phyloP scores from a whole-genome alignment of 2,888 invertebrate species.

The Teleogryllus oceanicus region DNA sequence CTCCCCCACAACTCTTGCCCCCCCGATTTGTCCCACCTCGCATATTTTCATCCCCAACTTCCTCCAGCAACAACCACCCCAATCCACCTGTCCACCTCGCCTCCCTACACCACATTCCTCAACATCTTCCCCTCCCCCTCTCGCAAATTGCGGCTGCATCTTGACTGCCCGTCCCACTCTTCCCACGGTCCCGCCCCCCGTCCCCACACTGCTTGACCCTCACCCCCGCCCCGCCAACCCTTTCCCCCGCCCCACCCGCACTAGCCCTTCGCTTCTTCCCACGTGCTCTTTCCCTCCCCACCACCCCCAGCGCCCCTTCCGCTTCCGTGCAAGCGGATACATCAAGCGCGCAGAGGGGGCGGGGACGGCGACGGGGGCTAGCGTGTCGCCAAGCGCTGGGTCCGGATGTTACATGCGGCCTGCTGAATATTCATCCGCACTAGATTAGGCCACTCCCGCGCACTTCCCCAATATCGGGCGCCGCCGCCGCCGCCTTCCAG shows the following conservation, averaged over 20 bases:
- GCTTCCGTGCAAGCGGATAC: constrained; percentile 18
- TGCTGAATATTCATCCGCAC: constrained; percentile 18
- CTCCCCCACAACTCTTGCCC: too few relatives aligned
- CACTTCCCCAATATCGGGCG: constrained; percentile 18
- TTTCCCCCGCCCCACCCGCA: neutral
- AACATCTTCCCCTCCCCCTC: neutral
- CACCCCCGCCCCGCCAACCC: neutral
- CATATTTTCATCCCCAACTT: too few relatives aligned
- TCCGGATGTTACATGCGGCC: constrained; percentile 3
- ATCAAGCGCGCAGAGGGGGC: neutral
- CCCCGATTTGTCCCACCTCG: too few relatives aligned
- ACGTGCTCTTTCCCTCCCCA: neutral
- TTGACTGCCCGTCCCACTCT: neutral
- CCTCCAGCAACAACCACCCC: too few relatives aligned
- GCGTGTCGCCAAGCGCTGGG: neutral
- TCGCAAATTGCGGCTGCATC: neutral
- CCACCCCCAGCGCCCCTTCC: neutral
- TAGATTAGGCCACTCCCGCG: constrained; percentile 7
- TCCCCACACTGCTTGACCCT: neutral
- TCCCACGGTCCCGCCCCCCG: neutral
- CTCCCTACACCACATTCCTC: neutral
- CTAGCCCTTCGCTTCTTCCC: too few relatives aligned
- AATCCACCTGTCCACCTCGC: neutral
- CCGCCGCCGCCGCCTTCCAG: neutral
- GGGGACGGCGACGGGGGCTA: neutral